Evolutionary conservation across 2,113 vertebrate genomes (phyloP).

Genomic region (Gnathonemus longibarbis): DNA sequence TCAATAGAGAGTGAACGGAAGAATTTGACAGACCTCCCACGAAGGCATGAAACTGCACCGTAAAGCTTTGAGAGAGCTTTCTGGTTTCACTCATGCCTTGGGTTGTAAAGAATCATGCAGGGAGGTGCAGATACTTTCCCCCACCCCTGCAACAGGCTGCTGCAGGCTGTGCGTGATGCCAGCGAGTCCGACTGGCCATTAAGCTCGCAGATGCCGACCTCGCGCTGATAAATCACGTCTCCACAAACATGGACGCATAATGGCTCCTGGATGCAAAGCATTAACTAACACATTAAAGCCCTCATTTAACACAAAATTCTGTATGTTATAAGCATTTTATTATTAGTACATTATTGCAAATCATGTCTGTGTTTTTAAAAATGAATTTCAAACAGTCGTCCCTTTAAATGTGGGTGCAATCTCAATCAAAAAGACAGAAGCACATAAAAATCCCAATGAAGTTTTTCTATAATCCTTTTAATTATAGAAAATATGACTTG

Average conservation of each 20-base stretch:
- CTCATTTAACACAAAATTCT: not conserved
- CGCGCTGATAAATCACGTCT: not conserved
- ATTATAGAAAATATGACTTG: not conserved
- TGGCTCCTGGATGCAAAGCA: not conserved
- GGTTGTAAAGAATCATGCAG: not conserved
- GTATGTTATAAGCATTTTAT: not conserved
- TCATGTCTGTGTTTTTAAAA: not conserved
- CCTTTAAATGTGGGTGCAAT: not conserved
- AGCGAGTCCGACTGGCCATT: not conserved
- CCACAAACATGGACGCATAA: not conserved
- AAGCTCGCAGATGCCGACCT: not conserved
- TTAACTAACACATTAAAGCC: not conserved
- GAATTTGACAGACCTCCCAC: not conserved
- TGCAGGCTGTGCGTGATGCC: not conserved
- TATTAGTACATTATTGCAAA: not conserved
- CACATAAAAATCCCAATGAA: not conserved
- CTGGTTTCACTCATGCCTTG: not conserved
- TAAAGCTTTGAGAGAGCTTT: not conserved
- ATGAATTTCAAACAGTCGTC: not conserved
- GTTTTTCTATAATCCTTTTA: not conserved
- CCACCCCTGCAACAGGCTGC: not conserved
- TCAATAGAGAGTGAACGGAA: not conserved
- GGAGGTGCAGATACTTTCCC: not conserved
- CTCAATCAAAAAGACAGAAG: not conserved
- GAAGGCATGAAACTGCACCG: not conserved